Evolutionary conservation across 2,888 invertebrate species (phyloP), one percentile per base, ranked within the genome.

Genomic region (Thymelicus acteon): DNA sequence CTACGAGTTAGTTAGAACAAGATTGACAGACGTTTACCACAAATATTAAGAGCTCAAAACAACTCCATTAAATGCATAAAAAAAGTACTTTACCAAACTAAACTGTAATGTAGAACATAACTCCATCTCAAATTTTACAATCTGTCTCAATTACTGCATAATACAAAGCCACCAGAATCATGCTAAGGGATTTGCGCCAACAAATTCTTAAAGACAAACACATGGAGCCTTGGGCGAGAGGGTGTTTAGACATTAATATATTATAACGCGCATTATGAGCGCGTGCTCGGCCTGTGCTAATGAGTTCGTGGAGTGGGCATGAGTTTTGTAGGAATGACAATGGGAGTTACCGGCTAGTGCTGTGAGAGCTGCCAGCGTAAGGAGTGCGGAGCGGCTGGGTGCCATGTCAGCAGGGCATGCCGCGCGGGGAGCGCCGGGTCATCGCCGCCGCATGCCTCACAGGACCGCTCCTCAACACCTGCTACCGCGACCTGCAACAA

Each of bases 321-420:
- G 57, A 58, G 58, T 69, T 57, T 58, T 67, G 69, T 69, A 58
- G 62, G 58, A 37, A 64, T 70, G 58, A 64, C 67, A 68, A 68
- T 40, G 54, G 24, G 24, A 24, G 54, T 54, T 86, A 93, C 93
- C 93, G 79, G 88, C 86, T 82, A 93, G 88, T 89, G 90, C 91
- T 88, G 92, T 87, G 85, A 92, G 85, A 85, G 90, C 89, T 89
- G 92, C 90, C 86, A 92, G 85, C 84, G 92, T 85, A 84, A 92
- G 89, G 84, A 93, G 89, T 82, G 92, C 88, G 89, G 90, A 88
- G 92, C 91, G 90, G 92, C 92, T 90, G 88, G 85, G 86, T 85
- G 93, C 93, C 93, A 93, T 93, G 91, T 92, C 93, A 93, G 91
- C 92, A 89, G 83, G 87, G 87, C 93, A 91, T 89, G 91, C 86